Percentiles rank a stretch among this genome's conserved stretches.
Conservation (phyloP, 2,113 vertebrate genomes). For the Phyllostomus hastatus region DNA sequence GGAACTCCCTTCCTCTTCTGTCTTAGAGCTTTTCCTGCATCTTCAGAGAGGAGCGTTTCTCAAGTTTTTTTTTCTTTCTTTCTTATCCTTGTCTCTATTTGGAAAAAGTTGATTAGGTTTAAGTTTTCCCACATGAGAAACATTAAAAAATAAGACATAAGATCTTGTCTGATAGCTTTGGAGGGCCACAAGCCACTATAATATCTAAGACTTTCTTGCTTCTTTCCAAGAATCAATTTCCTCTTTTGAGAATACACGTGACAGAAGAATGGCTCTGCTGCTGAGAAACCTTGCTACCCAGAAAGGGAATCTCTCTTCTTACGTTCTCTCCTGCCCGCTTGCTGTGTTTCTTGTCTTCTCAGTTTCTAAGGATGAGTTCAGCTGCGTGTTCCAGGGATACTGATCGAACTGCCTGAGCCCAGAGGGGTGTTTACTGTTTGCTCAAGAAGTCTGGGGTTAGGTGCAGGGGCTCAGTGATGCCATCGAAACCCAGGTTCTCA, state of each 20-base stretch:
- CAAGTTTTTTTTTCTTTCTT: neutral
- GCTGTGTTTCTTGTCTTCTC: neutral
- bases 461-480: neutral
- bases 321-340: neutral
- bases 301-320: neutral
- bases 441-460: neutral
- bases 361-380: neutral
- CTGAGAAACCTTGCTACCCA: neutral
- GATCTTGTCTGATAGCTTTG: neutral
- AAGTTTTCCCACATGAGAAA: neutral
- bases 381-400: neutral
- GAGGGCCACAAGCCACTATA: neutral
- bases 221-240: neutral
- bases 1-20: neutral
- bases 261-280: neutral
- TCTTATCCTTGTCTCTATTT: neutral
- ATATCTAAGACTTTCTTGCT: neutral
- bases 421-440: neutral
- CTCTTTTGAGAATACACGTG: neutral
- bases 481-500: neutral
- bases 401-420: neutral
- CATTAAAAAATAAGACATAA: neutral
- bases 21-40: neutral
- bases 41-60: neutral
- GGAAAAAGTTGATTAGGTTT: neutral